Base-by-base conservation (phyloP, 2,797 vertebrate species). In the Cyclopterus lumpus region DNA sequence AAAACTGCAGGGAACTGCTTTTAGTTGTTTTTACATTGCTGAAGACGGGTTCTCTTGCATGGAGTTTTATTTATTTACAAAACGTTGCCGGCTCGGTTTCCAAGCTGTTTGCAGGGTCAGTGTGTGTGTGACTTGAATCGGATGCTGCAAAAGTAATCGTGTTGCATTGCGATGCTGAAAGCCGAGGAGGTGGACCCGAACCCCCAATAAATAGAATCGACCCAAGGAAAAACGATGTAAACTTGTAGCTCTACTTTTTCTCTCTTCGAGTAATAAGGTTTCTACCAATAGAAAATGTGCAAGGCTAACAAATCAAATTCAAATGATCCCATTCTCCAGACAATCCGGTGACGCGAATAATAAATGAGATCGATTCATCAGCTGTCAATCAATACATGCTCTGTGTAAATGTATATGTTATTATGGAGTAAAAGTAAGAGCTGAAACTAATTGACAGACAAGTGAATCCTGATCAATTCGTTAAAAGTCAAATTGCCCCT, bases 31-130 rank as follows among this genome's bases (percentile, higher is more conserved):
- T 22, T 7, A 42, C 69, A 48, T 3, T 4, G 32, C 22, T 2
- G 15, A 5, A 32, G 61, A 71, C 32, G 20, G 60, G 30, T 73
- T 60, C 26, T 73, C 18, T 67, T 63, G 51, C 54, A 5, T 9
- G 26, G 10, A 30, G 34, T 44, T 67, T 66, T 22, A 42, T 51
- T 79, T 36, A 48, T 74, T 61, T 51, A 64, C 49, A 36, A 26
- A 51, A 22, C 54, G 55, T 28, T 42, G 57, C 67, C 66, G 54
- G 6, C 40, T 65, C 12, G 22, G 11, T 12, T 64, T 51, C 9
- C 32, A 30, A 34, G 36, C 67, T 22, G 12, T 55, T 49, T 70
- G 5, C 55, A 26, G 42, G 54, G 34, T 76, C 28, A 30, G 14
- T 49, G 54, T 51, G 9, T 42, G 40, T 28, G 24, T 18, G 22